Percentiles rank a stretch among this genome's conserved stretches.
phyloP scores from a whole-genome alignment of 2,888 invertebrate species.

The Rhorus exstirpatorius region DNA sequence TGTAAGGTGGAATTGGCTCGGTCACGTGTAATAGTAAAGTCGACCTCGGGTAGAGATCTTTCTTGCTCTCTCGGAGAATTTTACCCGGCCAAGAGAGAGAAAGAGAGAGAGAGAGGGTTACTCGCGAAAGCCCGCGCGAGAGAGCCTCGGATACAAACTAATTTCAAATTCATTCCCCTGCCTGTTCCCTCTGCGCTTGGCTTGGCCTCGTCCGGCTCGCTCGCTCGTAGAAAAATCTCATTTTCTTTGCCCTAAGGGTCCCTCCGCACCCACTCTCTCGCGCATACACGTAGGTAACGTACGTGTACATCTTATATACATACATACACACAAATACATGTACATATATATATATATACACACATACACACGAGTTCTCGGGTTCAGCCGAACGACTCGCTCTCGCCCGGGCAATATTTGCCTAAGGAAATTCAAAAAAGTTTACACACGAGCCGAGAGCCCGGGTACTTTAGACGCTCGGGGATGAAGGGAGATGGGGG shows the following conservation, averaged over 20 bases:
- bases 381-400: constrained; percentile 68
- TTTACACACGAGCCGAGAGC: constrained; percentile 82
- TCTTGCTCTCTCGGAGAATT: constrained; percentile 49
- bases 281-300: constrained; percentile 53
- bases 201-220: constrained; percentile 72
- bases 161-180: constrained; percentile 84
- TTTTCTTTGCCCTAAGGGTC: constrained; percentile 84
- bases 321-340: too few relatives aligned
- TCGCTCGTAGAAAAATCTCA: constrained; percentile 83
- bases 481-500: constrained; percentile 58
- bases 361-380: constrained; percentile 36
- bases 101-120: constrained; percentile 55
- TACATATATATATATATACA: constrained; percentile 19
- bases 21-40: constrained; percentile 69
- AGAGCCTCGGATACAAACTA: constrained; percentile 81
- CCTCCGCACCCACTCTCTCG: constrained; percentile 74
- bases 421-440: constrained; percentile 85
- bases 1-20: constrained; percentile 63
- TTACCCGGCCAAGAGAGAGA: constrained; percentile 43
- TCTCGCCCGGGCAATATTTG: constrained; percentile 83
- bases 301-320: constrained; percentile 47
- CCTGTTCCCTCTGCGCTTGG: constrained; percentile 59
- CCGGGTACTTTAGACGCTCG: constrained; percentile 74
- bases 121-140: constrained; percentile 62
- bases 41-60: constrained; percentile 63